phyloP scores from a whole-genome alignment of 2,113 vertebrate genomes.

The Cyrtonyx montezumae region DNA sequence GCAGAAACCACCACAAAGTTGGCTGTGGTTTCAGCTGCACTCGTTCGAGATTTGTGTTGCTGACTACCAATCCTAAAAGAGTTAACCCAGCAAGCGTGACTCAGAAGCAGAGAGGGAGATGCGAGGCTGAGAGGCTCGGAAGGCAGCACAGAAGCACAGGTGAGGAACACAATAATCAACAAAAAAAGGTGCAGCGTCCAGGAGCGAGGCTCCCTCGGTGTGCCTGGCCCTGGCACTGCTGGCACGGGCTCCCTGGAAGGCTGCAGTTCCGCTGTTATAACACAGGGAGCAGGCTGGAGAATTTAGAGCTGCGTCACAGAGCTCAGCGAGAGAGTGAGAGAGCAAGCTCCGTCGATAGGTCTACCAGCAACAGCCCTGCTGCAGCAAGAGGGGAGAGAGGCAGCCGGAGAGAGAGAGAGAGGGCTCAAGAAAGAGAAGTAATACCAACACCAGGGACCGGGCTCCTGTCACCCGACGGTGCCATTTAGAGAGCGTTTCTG shows the following conservation, averaged over 20 bases:
- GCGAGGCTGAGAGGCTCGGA: slow-evolving; percentile 48
- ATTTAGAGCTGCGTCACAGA: slow-evolving; percentile 99
- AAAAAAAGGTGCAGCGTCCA: slow-evolving; percentile 72
- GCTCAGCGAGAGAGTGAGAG: slow-evolving; percentile 74
- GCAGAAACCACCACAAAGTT: slow-evolving; percentile 67
- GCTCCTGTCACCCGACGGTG: slow-evolving; percentile 53
- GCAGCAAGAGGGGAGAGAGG: slow-evolving; percentile 83
- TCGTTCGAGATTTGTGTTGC: slow-evolving; percentile 34
- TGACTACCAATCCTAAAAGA: slow-evolving; percentile 73
- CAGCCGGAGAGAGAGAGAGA: slow-evolving; percentile 77
- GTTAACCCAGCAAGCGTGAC: slow-evolving; percentile 68
- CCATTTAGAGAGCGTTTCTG: slow-evolving; percentile 11
- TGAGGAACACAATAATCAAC: slow-evolving; percentile 61
- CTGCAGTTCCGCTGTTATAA: slow-evolving; percentile 87
- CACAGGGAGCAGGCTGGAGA: slow-evolving; percentile 91
- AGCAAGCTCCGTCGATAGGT: slow-evolving; percentile 84
- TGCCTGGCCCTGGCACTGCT: slow-evolving; percentile 83
- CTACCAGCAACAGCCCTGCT: slow-evolving; percentile 88
- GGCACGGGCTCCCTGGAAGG: slow-evolving; percentile 84
- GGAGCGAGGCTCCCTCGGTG: slow-evolving; percentile 72
- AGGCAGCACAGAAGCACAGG: slow-evolving; percentile 59
- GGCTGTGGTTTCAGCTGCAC: slow-evolving; percentile 61
- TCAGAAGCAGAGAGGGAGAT: slow-evolving; percentile 60
- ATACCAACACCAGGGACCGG: slow-evolving; percentile 73
- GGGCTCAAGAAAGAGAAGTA: slow-evolving; percentile 74